A percentile compares a stretch with the other conserved stretches of the same genome.
phyloP scores from a whole-genome alignment of 2,888 invertebrate genomes.

The Camponotus fellah region DNA sequence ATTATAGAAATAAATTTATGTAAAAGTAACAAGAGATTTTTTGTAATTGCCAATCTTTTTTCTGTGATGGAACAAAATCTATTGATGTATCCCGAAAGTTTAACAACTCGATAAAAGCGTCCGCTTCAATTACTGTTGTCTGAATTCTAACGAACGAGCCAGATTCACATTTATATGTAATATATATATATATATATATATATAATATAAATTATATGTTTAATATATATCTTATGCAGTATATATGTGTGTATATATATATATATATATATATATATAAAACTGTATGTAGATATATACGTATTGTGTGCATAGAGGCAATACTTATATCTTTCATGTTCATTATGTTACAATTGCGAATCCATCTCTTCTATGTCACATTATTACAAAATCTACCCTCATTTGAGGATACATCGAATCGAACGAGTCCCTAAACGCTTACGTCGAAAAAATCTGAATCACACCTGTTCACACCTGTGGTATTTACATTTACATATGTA shows the following conservation, averaged over 20 bases:
- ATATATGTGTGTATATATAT: constrained; percentile 30
- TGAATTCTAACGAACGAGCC: constrained; percentile 70
- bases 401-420: constrained; percentile 59
- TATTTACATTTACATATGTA: constrained; percentile 73
- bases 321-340: constrained; percentile 43
- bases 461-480: constrained; percentile 64
- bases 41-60: constrained; percentile 8
- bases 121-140: constrained; percentile 65
- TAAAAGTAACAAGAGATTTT: neutral
- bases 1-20: constrained; percentile 12
- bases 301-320: constrained; percentile 58
- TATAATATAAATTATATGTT: neutral
- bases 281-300: constrained; percentile 48
- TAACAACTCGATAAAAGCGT: constrained; percentile 52
- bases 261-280: constrained; percentile 47
- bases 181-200: constrained; percentile 49
- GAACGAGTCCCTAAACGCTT: constrained; percentile 58
- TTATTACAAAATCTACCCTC: constrained; percentile 81
- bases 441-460: constrained; percentile 53
- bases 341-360: constrained; percentile 67
- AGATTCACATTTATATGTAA: constrained; percentile 62
- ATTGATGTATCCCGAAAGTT: constrained; percentile 27
- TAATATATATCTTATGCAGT: constrained; percentile 43
- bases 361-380: constrained; percentile 63
- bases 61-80: neutral